Conservation (phyloP, 1,140 invertebrate genomes). For the Zelostemma sp. region DNA sequence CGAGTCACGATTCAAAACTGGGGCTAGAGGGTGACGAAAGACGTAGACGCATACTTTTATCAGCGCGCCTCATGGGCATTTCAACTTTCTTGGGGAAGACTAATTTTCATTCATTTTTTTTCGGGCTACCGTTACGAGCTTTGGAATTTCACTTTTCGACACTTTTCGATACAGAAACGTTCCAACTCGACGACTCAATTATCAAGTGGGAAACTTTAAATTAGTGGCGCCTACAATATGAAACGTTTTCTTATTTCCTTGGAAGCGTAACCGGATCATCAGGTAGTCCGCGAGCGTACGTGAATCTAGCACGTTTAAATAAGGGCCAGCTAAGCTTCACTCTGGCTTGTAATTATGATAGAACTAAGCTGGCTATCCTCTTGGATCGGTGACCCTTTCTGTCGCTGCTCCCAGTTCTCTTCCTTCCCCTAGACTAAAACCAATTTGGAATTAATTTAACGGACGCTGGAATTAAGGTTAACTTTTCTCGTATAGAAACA, state of each 20-base stretch:
- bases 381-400: conserved; percentile 67
- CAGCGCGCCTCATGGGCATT: conserved; percentile 26
- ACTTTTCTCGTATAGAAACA: conserved; percentile 36
- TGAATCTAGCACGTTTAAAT: conserved; percentile 62
- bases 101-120: conserved; percentile 36
- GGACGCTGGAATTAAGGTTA: conserved; percentile 60
- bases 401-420: conserved; percentile 43
- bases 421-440: conserved; percentile 59
- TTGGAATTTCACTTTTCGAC: too few species aligned
- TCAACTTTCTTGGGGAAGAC: conserved; percentile 29
- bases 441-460: conserved; percentile 71
- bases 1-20: conserved; percentile 60
- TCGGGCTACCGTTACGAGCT: conserved; percentile 21
- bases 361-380: conserved; percentile 67
- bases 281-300: conserved; percentile 47
- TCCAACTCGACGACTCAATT: too few species aligned
- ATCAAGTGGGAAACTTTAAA: too few species aligned
- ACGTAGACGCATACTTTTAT: conserved; percentile 55
- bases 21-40: conserved; percentile 55
- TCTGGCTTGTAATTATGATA: conserved; percentile 67
- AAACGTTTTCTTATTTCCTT: conserved; percentile 36
- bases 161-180: too few species aligned
- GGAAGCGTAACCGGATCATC: conserved; percentile 46
- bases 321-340: conserved; percentile 66
- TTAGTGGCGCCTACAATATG: too few species aligned